A percentile compares a stretch with the other conserved stretches of the same genome.
phyloP scores from a whole-genome alignment of 2,797 vertebrate species.

The Clamator glandarius region DNA sequence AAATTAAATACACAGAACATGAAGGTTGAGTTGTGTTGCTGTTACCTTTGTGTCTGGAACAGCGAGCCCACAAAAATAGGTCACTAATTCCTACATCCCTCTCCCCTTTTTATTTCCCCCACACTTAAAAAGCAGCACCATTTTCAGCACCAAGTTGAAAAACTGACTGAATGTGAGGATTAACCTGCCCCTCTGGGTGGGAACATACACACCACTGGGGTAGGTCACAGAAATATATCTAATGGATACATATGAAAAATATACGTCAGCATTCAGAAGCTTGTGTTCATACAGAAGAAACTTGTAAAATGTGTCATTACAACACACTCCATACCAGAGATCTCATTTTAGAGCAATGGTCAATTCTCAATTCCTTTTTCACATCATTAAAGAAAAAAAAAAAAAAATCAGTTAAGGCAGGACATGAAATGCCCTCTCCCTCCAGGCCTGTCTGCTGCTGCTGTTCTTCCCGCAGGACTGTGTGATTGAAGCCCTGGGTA shows the following conservation, averaged over 20 bases:
- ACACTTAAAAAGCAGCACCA: not conserved
- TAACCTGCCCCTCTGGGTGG: not conserved
- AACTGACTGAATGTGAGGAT: not conserved
- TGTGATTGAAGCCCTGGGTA: not conserved
- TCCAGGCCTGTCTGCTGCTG: not conserved
- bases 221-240: not conserved
- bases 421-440: not conserved
- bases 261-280: not conserved
- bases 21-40: not conserved
- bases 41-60: not conserved
- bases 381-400: not conserved
- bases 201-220: not conserved
- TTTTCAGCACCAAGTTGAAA: not conserved
- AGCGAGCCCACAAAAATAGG: not conserved
- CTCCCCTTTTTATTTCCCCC: not conserved
- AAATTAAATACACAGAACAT: not conserved
- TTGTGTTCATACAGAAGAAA: not conserved
- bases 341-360: not conserved
- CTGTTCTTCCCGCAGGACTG: not conserved
- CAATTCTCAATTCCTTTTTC: not conserved
- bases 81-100: not conserved
- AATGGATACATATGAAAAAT: not conserved
- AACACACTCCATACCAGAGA: not conserved
- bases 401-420: not conserved
- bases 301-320: not conserved